Evolutionary conservation across 2,888 invertebrate genomes (phyloP).

Genomic region (Bombylius major): DNA sequence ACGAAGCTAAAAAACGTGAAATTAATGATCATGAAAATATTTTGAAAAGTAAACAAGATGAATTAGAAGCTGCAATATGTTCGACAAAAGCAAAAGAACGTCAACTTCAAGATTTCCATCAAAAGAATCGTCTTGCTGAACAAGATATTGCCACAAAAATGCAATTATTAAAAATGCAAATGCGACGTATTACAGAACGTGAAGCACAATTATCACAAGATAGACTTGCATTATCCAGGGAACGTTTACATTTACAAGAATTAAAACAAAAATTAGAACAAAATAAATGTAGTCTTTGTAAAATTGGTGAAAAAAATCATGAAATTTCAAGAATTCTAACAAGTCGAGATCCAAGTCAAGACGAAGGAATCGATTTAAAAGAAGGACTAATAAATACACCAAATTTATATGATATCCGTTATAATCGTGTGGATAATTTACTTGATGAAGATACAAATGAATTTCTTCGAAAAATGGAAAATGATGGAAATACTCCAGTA

Average conservation of each 20-base stretch:
- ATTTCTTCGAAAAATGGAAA: constrained; percentile 25
- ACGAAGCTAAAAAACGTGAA: constrained; percentile 29
- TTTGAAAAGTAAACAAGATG: constrained; percentile 27
- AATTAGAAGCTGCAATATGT: constrained; percentile 25
- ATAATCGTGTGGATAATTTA: constrained; percentile 14
- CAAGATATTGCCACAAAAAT: constrained; percentile 28
- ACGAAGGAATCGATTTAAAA: background rate
- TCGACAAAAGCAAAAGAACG: constrained; percentile 27
- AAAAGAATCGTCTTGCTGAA: constrained; percentile 24
- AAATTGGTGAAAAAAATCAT: constrained; percentile 26
- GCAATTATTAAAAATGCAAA: constrained; percentile 25
- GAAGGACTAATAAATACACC: background rate
- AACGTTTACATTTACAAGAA: constrained; percentile 30
- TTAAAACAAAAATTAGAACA: constrained; percentile 24
- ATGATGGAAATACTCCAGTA: too few species aligned
- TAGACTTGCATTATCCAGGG: constrained; percentile 28
- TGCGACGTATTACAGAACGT: constrained; percentile 28
- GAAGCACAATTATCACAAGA: constrained; percentile 32
- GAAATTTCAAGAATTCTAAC: constrained; percentile 22
- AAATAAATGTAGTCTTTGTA: constrained; percentile 31
- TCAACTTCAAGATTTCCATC: constrained; percentile 22
- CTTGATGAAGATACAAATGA: constrained; percentile 30
- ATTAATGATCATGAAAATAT: constrained; percentile 28
- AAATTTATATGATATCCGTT: background rate
- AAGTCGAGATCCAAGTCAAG: constrained; percentile 1